Evolutionary conservation across 2,797 vertebrate species (phyloP), one percentile per base, ranked within the genome.

Genomic region (Onychomys torridus): DNA sequence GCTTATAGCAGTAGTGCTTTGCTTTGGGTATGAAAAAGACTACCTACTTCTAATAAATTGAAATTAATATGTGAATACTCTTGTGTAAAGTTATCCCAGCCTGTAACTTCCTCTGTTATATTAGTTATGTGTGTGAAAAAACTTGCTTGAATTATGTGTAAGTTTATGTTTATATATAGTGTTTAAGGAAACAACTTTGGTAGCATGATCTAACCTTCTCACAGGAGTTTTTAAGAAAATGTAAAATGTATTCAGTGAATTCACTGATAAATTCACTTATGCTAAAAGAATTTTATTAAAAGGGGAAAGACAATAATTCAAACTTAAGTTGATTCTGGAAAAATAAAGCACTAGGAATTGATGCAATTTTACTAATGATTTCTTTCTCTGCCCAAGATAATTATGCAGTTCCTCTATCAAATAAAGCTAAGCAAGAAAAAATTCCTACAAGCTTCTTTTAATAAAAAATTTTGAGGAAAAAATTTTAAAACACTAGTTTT

Each of bases 21-120:
- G 98, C 98, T 98, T 98, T 98, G 98, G 98, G 98, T 98, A 98
- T 98, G 97, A 98, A 98, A 98, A 98, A 98, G 98, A 97, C 98
- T 98, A 97, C 97, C 96, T 98, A 96, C 97, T 94, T 98, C 97
- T 98, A 98, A 98, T 98, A 98, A 98, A 98, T 98, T 98, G 98
- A 98, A 98, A 99, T 98, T 98, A 98, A 98, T 98, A 98, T 98
- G 97, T 98, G 99, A 98, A 99, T 98, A 99, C 98, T 99, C 98
- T 98, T 98, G 96, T 96, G 93, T 97, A 96, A 98, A 97, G 96
- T 98, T 98, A 98, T 96, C 78, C 29, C 78, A 88, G 96, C 97
- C 97, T 97, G 96, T 97, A 95, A 98, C 97, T 98, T 97, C 97
- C 95, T 95, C 49, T n/a, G 32, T 95, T 92, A 43, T 75, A 37